Base-by-base conservation (phyloP, 2,888 invertebrate species). In the Macrostomum cliftonense region DNA sequence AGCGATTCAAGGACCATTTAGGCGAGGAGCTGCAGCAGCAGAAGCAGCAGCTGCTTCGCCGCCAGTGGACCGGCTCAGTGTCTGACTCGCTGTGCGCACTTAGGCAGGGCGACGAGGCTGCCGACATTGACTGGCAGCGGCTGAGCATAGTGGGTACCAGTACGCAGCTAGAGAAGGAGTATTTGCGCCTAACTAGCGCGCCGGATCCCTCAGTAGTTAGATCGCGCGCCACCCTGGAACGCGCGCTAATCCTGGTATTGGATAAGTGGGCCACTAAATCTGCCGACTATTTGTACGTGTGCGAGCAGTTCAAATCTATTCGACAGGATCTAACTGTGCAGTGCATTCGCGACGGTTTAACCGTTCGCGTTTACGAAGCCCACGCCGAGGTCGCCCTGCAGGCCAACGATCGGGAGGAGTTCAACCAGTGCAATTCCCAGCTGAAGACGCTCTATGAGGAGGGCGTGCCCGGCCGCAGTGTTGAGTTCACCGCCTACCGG, bases 391-490 rank as follows among this genome's bases (percentile, higher is more conserved):
- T 97, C 63, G 93, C 95, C 45, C 76, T 97, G 68, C 95, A 97
- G 71, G 91, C 85, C 63, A 87, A 88, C 47, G 97, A 97, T 67
- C 89, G 91, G 68, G 93, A 91, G 66, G 97, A 99, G 70, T 97
- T 95, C 68, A 99, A 99, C 75, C 95, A 97, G 71, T 99, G 97
- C 68, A 97, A 97, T 73, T 89, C 91, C 13, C 97, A 99, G 73
- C 75, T 99, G 47, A 86, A 86, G 75, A 83, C 86, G 77, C 76
- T 99, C 37, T 97, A 97, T 69, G 54, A 59, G 20, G 66, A 69
- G 50, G 65, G 64, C 14, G 52, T 58, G 12, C 37, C 49, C 9
- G 65, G 63, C 17, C 84, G 91, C 74, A 76, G 79, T 54, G 77
- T 82, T 55, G 97, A 99, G 73, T 99, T 99, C 72, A 82, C 82